phyloP scores from a whole-genome alignment of 2,888 invertebrate species.

The Calameuta pallipes region DNA sequence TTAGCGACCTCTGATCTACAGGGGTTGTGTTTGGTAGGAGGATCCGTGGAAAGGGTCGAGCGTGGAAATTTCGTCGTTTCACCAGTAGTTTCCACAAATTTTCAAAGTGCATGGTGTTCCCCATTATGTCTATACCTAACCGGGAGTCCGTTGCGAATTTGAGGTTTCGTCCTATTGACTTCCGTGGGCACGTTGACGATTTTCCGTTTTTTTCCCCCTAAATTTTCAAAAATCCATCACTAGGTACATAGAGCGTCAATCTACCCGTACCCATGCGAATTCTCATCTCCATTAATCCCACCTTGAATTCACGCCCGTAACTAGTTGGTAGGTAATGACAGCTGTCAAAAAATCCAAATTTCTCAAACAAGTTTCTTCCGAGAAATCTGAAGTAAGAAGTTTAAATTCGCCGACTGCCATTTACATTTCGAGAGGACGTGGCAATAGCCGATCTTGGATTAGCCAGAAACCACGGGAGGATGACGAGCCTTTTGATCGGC shows the following conservation, averaged over 20 bases:
- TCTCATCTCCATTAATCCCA: neutral
- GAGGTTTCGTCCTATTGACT: neutral
- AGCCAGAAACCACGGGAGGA: neutral
- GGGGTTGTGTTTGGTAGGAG: neutral
- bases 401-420: neutral
- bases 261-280: neutral
- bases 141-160: neutral
- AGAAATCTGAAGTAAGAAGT: neutral
- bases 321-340: neutral
- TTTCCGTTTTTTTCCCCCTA: neutral
- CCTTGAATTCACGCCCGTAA: neutral
- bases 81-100: neutral
- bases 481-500: conserved; percentile 2
- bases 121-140: neutral
- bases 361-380: neutral
- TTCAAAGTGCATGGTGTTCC: neutral
- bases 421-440: neutral
- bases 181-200: neutral
- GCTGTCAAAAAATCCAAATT: neutral
- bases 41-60: conserved; percentile 30
- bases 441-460: neutral
- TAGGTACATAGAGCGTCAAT: neutral
- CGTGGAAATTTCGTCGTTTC: conserved; percentile 45
- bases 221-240: neutral
- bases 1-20: conserved; percentile 45